Evolutionary conservation across 2,797 vertebrate genomes (phyloP).

Genomic region (Rhinichthys osculus): DNA sequence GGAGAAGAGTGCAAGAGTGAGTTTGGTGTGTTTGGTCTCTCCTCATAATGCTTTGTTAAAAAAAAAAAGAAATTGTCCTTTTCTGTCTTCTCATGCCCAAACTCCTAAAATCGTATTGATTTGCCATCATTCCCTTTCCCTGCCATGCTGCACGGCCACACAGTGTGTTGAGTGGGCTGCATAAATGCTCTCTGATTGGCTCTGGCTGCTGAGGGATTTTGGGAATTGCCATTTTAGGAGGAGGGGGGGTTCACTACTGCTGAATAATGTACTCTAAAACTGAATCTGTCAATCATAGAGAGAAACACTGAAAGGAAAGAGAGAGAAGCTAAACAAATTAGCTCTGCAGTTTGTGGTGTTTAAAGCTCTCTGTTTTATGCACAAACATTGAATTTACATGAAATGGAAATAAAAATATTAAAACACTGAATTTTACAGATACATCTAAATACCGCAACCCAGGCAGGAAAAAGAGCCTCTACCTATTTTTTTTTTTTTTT

Average conservation of each 20-base stretch:
- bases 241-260: constrained; percentile 32
- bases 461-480: not conserved
- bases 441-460: not conserved
- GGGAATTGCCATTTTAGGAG: constrained; percentile 47
- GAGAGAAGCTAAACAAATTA: constrained; percentile 9
- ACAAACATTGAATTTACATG: not conserved
- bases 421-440: not conserved
- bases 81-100: not conserved
- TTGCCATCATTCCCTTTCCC: constrained; percentile 37
- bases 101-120: constrained; percentile 22
- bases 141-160: constrained; percentile 50
- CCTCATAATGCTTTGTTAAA: not conserved
- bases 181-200: constrained; percentile 58
- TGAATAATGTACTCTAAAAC: constrained; percentile 50
- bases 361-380: not conserved
- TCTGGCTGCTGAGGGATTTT: constrained; percentile 51
- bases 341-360: constrained; percentile 11
- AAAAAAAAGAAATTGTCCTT: not conserved
- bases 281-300: constrained; percentile 45
- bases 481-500: not conserved
- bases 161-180: constrained; percentile 47
- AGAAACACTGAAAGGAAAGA: not conserved
- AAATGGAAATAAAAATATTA: not conserved
- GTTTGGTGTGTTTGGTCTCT: not conserved
- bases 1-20: constrained; percentile 29